Conservation (phyloP, 1,140 invertebrate genomes). For the Lepidurus packardi region DNA sequence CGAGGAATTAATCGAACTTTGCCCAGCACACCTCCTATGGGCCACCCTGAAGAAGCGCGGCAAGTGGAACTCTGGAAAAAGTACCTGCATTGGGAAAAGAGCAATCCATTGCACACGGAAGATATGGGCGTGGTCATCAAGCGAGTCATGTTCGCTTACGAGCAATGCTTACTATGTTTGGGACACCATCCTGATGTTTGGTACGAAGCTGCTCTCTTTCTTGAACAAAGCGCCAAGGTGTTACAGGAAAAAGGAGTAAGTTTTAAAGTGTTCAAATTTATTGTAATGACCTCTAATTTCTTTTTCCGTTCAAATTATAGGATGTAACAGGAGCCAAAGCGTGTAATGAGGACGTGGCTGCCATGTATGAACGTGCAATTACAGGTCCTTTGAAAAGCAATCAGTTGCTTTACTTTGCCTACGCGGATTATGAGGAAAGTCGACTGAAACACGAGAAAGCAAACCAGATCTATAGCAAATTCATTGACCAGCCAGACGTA, state of each 20-base stretch:
- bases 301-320: constrained; percentile 45
- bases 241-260: constrained; percentile 87
- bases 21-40: constrained; percentile 87
- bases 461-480: constrained; percentile 90
- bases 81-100: constrained; percentile 95
- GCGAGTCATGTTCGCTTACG: constrained; percentile 96
- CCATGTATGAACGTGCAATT: constrained; percentile 88
- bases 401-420: constrained; percentile 92
- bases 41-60: constrained; percentile 84
- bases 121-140: constrained; percentile 87
- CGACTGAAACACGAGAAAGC: constrained; percentile 95
- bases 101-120: constrained; percentile 91
- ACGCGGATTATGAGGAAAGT: constrained; percentile 98
- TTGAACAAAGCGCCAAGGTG: constrained; percentile 87
- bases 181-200: constrained; percentile 98
- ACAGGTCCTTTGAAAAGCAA: constrained; percentile 77
- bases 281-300: not conserved
- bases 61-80: constrained; percentile 99
- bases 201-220: constrained; percentile 95
- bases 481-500: constrained; percentile 78
- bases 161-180: constrained; percentile 91
- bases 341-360: constrained; percentile 88
- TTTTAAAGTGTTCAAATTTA: constrained; percentile 30
- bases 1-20: constrained; percentile 89
- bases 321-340: constrained; percentile 84